Evolutionary conservation across 2,113 vertebrate genomes (phyloP).

Genomic region (Phrynosoma blainvillii): DNA sequence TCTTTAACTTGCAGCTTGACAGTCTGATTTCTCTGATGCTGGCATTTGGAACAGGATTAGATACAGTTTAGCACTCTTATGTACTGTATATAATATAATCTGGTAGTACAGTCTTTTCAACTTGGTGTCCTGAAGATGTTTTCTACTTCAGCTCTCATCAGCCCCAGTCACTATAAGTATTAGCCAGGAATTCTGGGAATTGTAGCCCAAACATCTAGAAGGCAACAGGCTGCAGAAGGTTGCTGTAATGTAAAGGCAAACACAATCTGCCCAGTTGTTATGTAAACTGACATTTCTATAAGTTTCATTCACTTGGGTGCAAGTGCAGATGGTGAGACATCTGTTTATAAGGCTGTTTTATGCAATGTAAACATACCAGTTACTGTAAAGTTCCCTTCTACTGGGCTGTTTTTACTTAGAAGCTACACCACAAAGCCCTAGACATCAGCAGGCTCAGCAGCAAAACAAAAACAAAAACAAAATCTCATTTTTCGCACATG

Average conservation of each 20-base stretch:
- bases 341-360: constrained; percentile 2
- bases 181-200: neutral
- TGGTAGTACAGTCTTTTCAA: neutral
- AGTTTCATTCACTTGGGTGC: neutral
- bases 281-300: neutral
- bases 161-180: neutral
- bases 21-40: neutral
- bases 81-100: too few relatives aligned
- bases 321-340: neutral
- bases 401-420: neutral
- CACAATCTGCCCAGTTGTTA: neutral
- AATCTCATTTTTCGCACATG: neutral
- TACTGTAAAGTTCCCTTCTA: constrained; percentile 10
- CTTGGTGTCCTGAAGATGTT: neutral
- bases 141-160: neutral
- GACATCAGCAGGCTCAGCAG: neutral
- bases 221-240: neutral
- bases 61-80: neutral
- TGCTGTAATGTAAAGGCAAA: neutral
- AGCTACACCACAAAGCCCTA: neutral
- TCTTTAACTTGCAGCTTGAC: neutral
- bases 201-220: neutral
- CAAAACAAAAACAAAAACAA: neutral
- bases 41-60: neutral
- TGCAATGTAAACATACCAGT: neutral